Evolutionary conservation across 2,797 vertebrate species (phyloP).

Genomic region (Coregonus ussuriensis): DNA sequence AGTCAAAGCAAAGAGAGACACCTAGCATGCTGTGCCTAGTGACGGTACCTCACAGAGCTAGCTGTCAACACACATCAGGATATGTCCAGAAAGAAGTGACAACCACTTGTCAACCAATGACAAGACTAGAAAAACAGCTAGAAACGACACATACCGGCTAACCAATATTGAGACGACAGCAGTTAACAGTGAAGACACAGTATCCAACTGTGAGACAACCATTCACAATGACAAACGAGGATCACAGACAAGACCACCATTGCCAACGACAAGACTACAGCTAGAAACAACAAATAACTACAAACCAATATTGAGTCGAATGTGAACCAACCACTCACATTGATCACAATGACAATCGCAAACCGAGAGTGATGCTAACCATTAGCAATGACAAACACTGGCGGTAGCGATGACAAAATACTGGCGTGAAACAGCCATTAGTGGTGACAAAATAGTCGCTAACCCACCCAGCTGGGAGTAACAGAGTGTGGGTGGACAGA

Average conservation of each 20-base stretch:
- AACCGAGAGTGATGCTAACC: not conserved
- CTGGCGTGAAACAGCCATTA: slow-evolving; percentile 12
- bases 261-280: not conserved
- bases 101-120: not conserved
- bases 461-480: slow-evolving; percentile 6
- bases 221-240: too few species aligned
- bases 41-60: not conserved
- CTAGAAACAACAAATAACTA: not conserved
- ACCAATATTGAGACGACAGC: slow-evolving; percentile 40
- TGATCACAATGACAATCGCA: slow-evolving; percentile 16
- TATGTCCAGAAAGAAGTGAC: not conserved
- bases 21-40: not conserved
- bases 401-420: not conserved
- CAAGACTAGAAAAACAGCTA: slow-evolving; percentile 3
- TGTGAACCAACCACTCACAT: not conserved
- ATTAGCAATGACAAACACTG: not conserved
- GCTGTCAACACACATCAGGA: not conserved
- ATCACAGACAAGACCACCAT: not conserved
- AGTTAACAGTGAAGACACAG: slow-evolving; percentile 9
- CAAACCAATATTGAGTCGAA: not conserved
- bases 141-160: slow-evolving; percentile 47
- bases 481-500: slow-evolving; percentile 12
- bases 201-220: not conserved
- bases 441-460: not conserved
- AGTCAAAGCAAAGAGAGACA: not conserved